Evolutionary conservation across 2,888 invertebrate genomes (phyloP).

Genomic region (Sinhomidia bicolor): DNA sequence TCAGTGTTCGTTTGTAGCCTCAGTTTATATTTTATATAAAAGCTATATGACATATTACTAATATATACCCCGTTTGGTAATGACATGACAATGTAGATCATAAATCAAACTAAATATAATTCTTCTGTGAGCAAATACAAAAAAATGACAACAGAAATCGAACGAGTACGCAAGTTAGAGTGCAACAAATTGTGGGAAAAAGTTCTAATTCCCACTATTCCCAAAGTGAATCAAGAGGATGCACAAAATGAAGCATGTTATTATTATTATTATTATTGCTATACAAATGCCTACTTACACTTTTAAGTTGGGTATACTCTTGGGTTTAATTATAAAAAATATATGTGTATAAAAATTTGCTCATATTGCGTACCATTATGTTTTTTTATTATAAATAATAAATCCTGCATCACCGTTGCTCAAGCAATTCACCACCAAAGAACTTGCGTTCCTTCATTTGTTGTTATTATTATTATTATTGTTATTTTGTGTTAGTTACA

Average conservation of each 20-base stretch:
- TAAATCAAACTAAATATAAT: conserved; percentile 34
- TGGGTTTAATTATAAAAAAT: neutral
- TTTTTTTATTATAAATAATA: neutral
- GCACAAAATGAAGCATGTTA: neutral
- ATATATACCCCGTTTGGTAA: neutral
- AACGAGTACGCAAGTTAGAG: conserved; percentile 36
- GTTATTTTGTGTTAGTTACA: too few relatives aligned
- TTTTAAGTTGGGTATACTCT: too few relatives aligned
- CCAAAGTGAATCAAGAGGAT: conserved; percentile 26
- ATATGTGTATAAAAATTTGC: neutral
- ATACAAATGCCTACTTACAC: too few relatives aligned
- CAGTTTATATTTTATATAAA: neutral
- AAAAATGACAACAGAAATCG: conserved; percentile 14
- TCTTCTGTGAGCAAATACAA: neutral
- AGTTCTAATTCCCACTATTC: conserved; percentile 56
- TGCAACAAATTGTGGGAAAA: conserved; percentile 67
- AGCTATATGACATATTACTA: too few relatives aligned
- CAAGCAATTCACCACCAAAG: neutral
- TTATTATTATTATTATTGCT: too few relatives aligned
- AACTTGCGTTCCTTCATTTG: neutral
- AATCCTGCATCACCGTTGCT: neutral
- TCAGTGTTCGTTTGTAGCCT: too few relatives aligned
- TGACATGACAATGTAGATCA: conserved; percentile 24
- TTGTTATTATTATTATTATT: neutral
- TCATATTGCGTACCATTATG: neutral